phyloP scores from a whole-genome alignment of 2,888 invertebrate genomes.

The Bugula neritina region DNA sequence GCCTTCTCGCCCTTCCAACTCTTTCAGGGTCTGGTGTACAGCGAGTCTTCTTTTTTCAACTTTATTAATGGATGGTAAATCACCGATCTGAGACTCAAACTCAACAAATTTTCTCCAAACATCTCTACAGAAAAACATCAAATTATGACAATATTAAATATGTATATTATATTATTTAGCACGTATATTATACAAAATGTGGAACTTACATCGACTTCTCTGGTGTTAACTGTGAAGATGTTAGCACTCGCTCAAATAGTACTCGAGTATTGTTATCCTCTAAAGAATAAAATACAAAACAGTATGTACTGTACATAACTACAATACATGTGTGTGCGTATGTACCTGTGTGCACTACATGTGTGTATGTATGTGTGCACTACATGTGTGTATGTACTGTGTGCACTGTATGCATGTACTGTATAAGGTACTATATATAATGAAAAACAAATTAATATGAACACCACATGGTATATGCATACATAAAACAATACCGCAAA shows the following conservation, averaged over 20 bases:
- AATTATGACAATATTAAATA: too few species aligned
- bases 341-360: too few species aligned
- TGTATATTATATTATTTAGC: too few species aligned
- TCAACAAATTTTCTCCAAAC: constrained; percentile 98
- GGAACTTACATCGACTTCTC: constrained; percentile 83
- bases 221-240: constrained; percentile 80
- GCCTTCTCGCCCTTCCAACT: constrained; percentile 94
- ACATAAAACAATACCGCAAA: too few species aligned
- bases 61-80: constrained; percentile 91
- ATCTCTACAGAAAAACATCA: constrained; percentile 62
- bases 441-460: too few species aligned
- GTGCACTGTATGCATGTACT: too few species aligned
- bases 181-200: too few species aligned
- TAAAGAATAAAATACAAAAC: constrained; percentile 53
- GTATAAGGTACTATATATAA: too few species aligned
- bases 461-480: too few species aligned
- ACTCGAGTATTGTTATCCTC: constrained; percentile 99
- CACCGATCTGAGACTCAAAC: constrained; percentile 97
- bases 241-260: constrained; percentile 91
- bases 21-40: constrained; percentile 83
- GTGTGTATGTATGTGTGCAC: background rate
- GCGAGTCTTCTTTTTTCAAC: constrained; percentile 88
- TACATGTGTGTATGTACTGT: too few species aligned
- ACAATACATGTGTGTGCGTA: too few species aligned
- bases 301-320: too few species aligned